These are phyloP conservation scores for Triplophysa yarkandensis DNA, from an alignment of 2,797 vertebrate genomes.

Conservation along the genomic window DNA sequence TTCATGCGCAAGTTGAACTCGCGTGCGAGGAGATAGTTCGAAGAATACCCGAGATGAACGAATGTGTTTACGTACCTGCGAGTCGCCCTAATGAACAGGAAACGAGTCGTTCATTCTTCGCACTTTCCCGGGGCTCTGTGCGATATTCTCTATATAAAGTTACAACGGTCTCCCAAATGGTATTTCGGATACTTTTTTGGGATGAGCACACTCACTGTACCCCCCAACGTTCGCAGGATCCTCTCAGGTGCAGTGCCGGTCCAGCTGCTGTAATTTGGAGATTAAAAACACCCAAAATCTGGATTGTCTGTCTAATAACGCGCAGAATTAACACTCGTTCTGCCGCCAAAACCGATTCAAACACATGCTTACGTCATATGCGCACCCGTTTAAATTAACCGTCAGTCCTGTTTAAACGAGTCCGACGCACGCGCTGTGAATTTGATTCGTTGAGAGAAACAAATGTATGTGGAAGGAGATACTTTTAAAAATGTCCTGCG, in stretches of 20 bases:
- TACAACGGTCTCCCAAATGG: not conserved
- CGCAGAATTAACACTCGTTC: not conserved
- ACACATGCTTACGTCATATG: not conserved
- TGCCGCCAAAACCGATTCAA: not conserved
- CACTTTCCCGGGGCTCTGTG: not conserved
- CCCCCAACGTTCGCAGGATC: not conserved
- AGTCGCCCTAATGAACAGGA: no score
- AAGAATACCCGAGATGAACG: no score
- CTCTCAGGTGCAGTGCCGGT: conserved; percentile 1
- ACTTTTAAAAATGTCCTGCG: conserved; percentile 7
- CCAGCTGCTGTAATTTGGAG: conserved; percentile 26
- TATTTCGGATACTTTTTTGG: conserved; percentile 1
- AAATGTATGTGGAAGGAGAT: not conserved
- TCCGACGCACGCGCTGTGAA: not conserved
- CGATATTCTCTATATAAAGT: not conserved
- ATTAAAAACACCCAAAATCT: no score
- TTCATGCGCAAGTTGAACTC: not conserved
- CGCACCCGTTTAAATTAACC: not conserved
- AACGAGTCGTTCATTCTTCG: not conserved
- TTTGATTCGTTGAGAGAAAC: not conserved
- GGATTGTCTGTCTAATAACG: no score
- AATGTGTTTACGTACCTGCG: no score
- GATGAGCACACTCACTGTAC: conserved; percentile 8
- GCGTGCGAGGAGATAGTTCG: not conserved
- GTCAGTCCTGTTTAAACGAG: conserved; percentile 8